These are phyloP conservation scores for Symphodus melops DNA, from an alignment of 2,113 vertebrate species.

Conservation along the genomic window DNA sequence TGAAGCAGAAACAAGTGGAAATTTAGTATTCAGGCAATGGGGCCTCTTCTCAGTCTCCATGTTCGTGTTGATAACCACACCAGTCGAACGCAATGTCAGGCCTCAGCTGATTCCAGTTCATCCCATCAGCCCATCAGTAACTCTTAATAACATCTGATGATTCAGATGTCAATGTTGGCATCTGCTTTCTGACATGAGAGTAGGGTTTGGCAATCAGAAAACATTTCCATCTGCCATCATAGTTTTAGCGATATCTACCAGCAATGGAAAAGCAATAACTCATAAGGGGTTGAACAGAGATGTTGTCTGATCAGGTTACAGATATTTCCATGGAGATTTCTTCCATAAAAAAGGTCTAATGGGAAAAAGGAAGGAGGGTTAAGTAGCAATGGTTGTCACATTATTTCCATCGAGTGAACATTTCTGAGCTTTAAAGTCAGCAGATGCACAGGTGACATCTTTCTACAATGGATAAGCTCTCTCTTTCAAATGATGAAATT, in stretches of 20 bases:
- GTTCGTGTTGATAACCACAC: constrained; percentile 26
- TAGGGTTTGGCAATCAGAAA: constrained; percentile 17
- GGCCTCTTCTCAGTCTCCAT: not conserved
- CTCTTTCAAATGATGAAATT: not conserved
- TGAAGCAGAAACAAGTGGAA: no score
- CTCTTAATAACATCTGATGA: constrained; percentile 19
- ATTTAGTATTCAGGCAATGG: no score
- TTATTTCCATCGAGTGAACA: not conserved
- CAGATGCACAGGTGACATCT: not conserved
- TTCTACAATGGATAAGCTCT: not conserved
- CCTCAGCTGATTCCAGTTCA: constrained; percentile 11
- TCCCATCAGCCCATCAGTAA: not conserved
- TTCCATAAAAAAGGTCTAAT: not conserved
- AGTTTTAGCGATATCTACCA: constrained; percentile 7
- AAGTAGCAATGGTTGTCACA: not conserved
- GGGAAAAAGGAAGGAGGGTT: not conserved
- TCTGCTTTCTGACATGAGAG: constrained; percentile 15
- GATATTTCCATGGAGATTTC: constrained; percentile 7
- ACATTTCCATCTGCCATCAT: constrained; percentile 14
- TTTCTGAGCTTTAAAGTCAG: constrained; percentile 1
- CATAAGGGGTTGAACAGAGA: not conserved
- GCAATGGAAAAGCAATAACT: not conserved
- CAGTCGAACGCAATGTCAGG: constrained; percentile 17
- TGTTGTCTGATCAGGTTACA: not conserved
- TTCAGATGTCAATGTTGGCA: not conserved